A percentile compares a stretch with the other conserved stretches of the same genome.
These are phyloP conservation scores for Microctonus aethiopoides DNA, from an alignment of 2,888 invertebrate genomes.

Conservation along the genomic window DNA sequence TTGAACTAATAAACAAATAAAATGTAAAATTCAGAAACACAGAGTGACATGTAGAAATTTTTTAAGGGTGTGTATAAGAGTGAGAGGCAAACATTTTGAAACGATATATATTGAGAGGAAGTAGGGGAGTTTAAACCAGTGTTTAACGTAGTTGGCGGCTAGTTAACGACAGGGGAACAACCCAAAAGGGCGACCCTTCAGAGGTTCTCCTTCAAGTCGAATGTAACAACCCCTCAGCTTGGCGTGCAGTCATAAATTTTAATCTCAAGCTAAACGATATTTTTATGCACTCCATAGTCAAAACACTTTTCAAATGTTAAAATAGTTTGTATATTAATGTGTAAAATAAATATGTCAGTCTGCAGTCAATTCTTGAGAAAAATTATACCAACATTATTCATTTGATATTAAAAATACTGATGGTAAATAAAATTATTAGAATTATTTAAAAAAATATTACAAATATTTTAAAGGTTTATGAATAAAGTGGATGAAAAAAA, in stretches of 20 bases:
- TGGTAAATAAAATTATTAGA: too few relatives aligned
- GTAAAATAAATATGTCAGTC: background rate
- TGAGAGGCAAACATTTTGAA: background rate
- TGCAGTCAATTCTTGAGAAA: too few relatives aligned
- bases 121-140: conserved; percentile 60
- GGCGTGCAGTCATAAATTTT: conserved; percentile 13
- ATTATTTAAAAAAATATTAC: too few relatives aligned
- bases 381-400: too few relatives aligned
- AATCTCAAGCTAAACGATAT: conserved; percentile 19
- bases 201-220: conserved; percentile 47
- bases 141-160: conserved; percentile 61
- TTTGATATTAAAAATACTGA: too few relatives aligned
- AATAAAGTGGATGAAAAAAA: too few relatives aligned
- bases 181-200: conserved; percentile 43
- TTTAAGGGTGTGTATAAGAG: background rate
- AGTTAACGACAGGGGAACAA: conserved; percentile 53
- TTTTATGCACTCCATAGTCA: conserved; percentile 14
- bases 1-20: background rate
- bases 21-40: background rate
- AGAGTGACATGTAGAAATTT: background rate
- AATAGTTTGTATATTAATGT: background rate
- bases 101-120: conserved; percentile 40
- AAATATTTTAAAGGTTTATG: background rate
- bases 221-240: conserved; percentile 4
- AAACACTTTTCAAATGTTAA: background rate